Base-by-base conservation (phyloP, 2,888 invertebrate genomes). In the Cordylochernes scorpioides region DNA sequence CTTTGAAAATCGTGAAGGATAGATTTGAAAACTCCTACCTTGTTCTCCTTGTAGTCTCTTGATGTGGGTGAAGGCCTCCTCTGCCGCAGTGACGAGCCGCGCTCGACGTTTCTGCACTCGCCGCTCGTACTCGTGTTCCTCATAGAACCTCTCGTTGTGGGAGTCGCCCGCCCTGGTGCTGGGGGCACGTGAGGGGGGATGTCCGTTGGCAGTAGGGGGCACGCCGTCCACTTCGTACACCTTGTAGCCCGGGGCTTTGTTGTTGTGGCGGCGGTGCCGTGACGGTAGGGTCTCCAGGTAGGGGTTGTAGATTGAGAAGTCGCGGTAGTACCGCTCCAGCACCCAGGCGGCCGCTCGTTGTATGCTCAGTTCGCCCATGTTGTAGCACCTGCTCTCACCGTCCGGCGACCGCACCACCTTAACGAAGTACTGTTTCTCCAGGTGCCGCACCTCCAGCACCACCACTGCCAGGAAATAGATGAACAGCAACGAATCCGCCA, bases 61-160 rank as follows among this genome's bases (percentile, higher is more conserved):
- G 39, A 97, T 84, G 49, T 94, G 91, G 8, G 88, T 84, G 53
- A 97, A 97, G 1, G 94, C 88, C 49, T 97, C 94, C 53, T 97
- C 94, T 0, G 88, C 75, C 1, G 91, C 84, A 2, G 78, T 73
- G 31, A 88, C 67, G 22, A 97, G 61, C 13, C 94, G 60, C 3
- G 91, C 86, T 33, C 71, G 63, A 0, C 91, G 61, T 53, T 91
- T 91, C 46, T 77, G 66, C 32, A 91, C 84, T 32, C 88, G 62
- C 4, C 86, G 59, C 49, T 86, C 86, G 45, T 86, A 82, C 55
- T 97, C 94, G 47, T 86, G 77, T 55, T 97, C 94, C 53, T 94
- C 91, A 54, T 94, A 88, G 56, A 94, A 88, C 18, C 84, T 45
- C 57, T 94, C 94, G 56, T 91, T 91, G 59, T 91, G 91, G 39